Evolutionary conservation across 2,888 invertebrate species (phyloP).

Genomic region (Pachycephus smyrnensis): DNA sequence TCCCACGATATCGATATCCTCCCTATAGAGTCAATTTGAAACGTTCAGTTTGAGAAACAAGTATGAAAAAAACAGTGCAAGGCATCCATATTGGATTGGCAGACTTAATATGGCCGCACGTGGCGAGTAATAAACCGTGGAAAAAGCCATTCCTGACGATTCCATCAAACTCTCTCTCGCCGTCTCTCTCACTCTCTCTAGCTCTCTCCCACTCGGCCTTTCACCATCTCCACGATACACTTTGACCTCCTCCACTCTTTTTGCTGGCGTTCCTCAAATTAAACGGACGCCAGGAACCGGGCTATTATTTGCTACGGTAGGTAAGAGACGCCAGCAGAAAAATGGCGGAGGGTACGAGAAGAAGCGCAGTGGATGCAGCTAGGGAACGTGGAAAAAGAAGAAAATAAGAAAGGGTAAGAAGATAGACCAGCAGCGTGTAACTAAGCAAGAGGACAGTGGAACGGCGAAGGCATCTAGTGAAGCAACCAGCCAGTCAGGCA

Average conservation of each 20-base stretch:
- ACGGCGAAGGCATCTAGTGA: background rate
- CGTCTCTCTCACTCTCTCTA: no score
- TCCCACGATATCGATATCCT: background rate
- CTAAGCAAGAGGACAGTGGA: background rate
- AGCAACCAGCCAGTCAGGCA: background rate
- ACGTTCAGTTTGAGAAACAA: background rate
- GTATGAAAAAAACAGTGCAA: background rate
- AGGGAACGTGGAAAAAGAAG: background rate
- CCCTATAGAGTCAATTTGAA: background rate
- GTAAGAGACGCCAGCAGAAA: conserved; percentile 1
- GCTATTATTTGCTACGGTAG: background rate
- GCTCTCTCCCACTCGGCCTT: background rate
- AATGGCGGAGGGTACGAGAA: background rate
- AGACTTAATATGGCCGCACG: background rate
- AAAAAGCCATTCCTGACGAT: background rate
- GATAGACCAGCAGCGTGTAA: background rate
- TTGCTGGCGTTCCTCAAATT: conserved; percentile 1
- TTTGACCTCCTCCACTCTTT: background rate
- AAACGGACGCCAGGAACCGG: background rate
- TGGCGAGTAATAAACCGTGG: background rate
- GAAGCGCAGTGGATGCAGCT: background rate
- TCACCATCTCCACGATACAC: background rate
- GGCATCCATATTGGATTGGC: background rate
- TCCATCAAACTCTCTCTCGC: background rate
- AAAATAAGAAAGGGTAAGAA: background rate